Evolutionary conservation across 30 jellyfish, hydroid and myxozoan species (phyloP).

Genomic region (Catostylus mosaicus): DNA sequence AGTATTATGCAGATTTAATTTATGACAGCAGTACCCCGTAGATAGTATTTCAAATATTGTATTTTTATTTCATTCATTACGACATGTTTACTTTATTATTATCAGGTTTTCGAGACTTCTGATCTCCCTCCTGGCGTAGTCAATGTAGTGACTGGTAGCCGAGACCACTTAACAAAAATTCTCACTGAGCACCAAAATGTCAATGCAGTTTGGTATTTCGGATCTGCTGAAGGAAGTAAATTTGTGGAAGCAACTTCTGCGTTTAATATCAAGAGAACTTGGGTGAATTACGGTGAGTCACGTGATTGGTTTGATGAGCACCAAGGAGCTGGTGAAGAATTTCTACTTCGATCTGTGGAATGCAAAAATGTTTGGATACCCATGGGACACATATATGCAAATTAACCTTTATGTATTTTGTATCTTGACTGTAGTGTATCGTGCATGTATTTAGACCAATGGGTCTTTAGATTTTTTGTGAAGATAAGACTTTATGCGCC

Average conservation of each 20-base stretch:
- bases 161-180: conserved; percentile 89
- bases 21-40: no score
- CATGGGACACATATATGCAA: conserved; percentile 97
- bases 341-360: conserved; percentile 90
- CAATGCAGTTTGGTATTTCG: conserved; percentile 97
- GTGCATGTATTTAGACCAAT: no score
- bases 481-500: no score
- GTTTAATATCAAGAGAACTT: conserved; percentile 85
- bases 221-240: conserved; percentile 92
- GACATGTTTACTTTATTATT: background rate
- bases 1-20: no score
- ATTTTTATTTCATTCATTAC: background rate
- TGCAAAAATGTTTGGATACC: conserved; percentile 96
- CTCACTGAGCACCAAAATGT: conserved; percentile 96
- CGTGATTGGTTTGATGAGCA: conserved; percentile 92
- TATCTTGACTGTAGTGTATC: no score
- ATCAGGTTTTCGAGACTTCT: conserved; percentile 91
- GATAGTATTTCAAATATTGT: no score
- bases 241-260: conserved; percentile 97
- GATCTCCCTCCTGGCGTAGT: conserved; percentile 95
- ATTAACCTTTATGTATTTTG: conserved; percentile 21
- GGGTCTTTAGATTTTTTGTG: no score
- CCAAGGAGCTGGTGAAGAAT: conserved; percentile 98
- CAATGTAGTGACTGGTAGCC: conserved; percentile 93
- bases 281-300: conserved; percentile 97